These are phyloP conservation scores for Malaclemys terrapin DNA, from an alignment of 2,113 vertebrate genomes.

Conservation along the genomic window DNA sequence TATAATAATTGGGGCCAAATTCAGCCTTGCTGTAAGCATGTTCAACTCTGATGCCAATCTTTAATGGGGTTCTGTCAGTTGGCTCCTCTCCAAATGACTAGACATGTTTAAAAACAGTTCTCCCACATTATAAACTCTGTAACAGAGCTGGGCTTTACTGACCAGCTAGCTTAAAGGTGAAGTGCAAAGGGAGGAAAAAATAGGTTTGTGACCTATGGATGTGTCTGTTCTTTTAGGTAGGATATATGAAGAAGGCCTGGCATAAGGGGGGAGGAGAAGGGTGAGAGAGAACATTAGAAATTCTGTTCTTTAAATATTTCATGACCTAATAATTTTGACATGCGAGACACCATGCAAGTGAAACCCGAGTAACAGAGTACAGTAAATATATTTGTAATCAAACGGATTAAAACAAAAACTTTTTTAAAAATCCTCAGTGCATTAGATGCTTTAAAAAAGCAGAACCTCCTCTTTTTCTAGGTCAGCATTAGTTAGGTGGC, in stretches of 20 bases:
- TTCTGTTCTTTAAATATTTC: not conserved
- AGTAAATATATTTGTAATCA: not conserved
- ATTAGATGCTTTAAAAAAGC: not conserved
- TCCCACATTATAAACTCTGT: not conserved
- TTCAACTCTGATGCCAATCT: not conserved
- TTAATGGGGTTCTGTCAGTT: not conserved
- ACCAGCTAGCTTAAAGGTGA: not conserved
- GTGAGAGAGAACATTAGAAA: not conserved
- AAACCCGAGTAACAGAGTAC: too few relatives aligned
- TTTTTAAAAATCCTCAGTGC: too few relatives aligned
- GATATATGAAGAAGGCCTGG: not conserved
- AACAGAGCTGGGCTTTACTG: not conserved
- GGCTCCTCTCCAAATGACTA: not conserved
- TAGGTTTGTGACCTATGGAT: not conserved
- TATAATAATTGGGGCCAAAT: rapidly evolving
- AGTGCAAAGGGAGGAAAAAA: not conserved
- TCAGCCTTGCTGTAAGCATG: rapidly evolving
- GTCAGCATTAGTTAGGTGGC: not conserved
- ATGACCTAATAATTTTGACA: not conserved
- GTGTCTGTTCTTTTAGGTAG: not conserved
- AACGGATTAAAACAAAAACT: not conserved
- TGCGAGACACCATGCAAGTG: not conserved
- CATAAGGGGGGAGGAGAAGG: not conserved
- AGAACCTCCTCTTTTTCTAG: not conserved
- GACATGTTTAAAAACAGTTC: not conserved